These are phyloP conservation scores for Girardinus metallicus DNA, from an alignment of 2,797 vertebrate species.

Conservation along the genomic window DNA sequence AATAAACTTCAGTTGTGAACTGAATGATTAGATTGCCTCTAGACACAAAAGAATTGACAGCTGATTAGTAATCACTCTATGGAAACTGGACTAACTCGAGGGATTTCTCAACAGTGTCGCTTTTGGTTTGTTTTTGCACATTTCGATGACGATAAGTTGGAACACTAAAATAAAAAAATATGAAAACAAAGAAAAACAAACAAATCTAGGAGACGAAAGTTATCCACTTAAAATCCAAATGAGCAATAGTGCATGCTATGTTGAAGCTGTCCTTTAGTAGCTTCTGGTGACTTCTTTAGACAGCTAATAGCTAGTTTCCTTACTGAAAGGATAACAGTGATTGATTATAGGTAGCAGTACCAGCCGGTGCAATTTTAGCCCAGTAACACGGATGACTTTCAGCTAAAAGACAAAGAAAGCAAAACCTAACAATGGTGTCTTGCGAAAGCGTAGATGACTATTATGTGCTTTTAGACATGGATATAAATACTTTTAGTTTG, in stretches of 20 bases:
- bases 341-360: not conserved
- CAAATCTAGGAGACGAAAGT: not conserved
- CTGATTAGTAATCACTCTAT: no score
- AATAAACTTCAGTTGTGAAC: no score
- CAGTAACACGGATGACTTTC: not conserved
- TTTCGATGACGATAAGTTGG: not conserved
- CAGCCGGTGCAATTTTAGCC: not conserved
- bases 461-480: not conserved
- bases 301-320: not conserved
- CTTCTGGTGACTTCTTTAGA: not conserved
- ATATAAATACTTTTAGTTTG: not conserved
- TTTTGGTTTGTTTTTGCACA: not conserved
- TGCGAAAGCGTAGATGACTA: not conserved
- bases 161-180: not conserved
- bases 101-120: no score
- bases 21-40: no score
- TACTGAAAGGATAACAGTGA: not conserved
- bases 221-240: not conserved
- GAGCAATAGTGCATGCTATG: not conserved
- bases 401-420: not conserved
- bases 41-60: no score
- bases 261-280: not conserved
- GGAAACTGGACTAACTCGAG: no score
- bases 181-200: not conserved
- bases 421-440: not conserved